Evolutionary conservation across 2,113 vertebrate genomes (phyloP).

Genomic region (Anser brachyrhynchus): DNA sequence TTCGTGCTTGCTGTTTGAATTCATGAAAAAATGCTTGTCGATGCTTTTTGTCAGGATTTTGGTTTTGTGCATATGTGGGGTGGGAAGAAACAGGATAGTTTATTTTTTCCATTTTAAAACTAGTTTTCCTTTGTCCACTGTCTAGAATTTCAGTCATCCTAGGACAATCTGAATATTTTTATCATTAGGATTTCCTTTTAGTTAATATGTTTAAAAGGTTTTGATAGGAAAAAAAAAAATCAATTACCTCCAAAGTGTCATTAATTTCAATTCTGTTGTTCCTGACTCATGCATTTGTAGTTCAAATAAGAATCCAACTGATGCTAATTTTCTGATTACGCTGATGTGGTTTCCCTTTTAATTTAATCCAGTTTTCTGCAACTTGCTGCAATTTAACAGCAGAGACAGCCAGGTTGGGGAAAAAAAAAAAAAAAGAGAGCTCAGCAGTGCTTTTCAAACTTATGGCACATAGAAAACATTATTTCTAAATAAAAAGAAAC

Average conservation of each 20-base stretch:
- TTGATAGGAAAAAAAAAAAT: neutral
- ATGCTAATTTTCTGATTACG: neutral
- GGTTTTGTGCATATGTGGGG: fast-evolving
- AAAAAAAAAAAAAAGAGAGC: neutral
- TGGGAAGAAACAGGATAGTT: neutral
- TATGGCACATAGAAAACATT: fast-evolving
- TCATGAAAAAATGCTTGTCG: fast-evolving
- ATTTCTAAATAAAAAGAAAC: neutral
- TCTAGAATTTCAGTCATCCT: neutral
- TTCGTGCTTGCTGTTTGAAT: fast-evolving
- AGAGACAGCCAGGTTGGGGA: neutral
- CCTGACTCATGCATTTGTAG: neutral
- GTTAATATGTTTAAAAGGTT: neutral
- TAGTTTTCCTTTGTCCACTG: neutral
- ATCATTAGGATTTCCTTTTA: neutral
- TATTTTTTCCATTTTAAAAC: neutral
- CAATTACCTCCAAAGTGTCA: neutral
- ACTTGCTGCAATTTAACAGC: neutral
- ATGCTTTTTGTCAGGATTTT: neutral
- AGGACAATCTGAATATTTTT: neutral
- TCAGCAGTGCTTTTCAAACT: neutral
- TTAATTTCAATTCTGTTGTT: neutral
- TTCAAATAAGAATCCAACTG: neutral
- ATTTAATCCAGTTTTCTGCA: neutral
- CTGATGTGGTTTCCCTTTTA: neutral